Percentiles rank a stretch among this genome's conserved stretches.
Evolutionary conservation across 2,888 invertebrate genomes (phyloP).

Genomic region (Idaea straminata): DNA sequence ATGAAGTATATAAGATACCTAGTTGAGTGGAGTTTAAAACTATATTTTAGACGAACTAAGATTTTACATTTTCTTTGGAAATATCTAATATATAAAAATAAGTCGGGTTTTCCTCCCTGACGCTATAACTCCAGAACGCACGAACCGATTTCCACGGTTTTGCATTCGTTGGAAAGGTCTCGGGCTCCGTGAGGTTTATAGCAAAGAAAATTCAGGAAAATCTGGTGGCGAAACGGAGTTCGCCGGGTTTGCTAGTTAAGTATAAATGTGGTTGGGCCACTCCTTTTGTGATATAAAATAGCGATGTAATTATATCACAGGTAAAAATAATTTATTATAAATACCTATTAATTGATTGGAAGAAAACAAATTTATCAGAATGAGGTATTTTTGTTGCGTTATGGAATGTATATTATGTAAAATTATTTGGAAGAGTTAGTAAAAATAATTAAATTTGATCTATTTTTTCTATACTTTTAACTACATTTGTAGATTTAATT

Average conservation of each 20-base stretch:
- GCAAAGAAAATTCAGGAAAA: no score
- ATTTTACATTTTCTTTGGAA: neutral
- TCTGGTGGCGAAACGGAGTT: no score
- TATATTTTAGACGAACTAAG: no score
- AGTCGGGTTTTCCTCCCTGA: no score
- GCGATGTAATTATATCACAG: conserved; percentile 47
- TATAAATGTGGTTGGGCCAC: conserved; percentile 5
- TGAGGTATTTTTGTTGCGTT: conserved; percentile 37
- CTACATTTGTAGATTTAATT: conserved; percentile 30
- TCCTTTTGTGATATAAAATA: conserved; percentile 15
- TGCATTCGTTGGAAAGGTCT: no score
- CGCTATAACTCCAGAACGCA: no score
- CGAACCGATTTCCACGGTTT: no score
- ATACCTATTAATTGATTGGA: conserved; percentile 18
- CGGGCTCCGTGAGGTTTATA: no score
- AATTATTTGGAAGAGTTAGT: conserved; percentile 1
- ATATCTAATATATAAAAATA: no score
- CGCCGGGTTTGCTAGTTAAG: no score
- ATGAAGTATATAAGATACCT: neutral
- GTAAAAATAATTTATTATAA: conserved; percentile 33
- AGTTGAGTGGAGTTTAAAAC: neutral
- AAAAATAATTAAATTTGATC: conserved; percentile 5
- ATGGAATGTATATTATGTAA: conserved; percentile 35
- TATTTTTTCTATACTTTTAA: conserved; percentile 7
- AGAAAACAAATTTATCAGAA: conserved; percentile 16